Base-by-base conservation (phyloP, 1,140 invertebrate species). In the Pissodes strobi region DNA sequence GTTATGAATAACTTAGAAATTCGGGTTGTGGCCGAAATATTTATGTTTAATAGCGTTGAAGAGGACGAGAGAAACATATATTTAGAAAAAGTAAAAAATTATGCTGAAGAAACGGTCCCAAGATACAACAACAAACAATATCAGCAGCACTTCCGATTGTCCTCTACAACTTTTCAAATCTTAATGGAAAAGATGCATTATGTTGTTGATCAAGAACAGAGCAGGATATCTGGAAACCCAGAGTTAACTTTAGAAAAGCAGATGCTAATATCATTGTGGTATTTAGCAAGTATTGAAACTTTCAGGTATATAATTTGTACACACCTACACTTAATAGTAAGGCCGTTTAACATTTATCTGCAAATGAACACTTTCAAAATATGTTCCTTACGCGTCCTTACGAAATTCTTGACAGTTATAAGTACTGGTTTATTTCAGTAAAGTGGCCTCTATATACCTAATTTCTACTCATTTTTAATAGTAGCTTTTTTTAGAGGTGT, bases 1-100 rank as follows among this genome's bases (percentile, higher is more conserved):
- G 6, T 34, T 34, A n/a, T 17, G 15, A 43, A n/a, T 38, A 68
- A 68, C 12, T 69, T 62, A 37, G 69, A 69, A 45, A 64, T 72
- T 41, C 19, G 39, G 9, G 5, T 43, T 12, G 15, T 43, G 15
- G 58, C 53, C 10, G 64, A 62, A 62, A 53, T 10, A 17, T 43
- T 43, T 43, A n/a, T 43, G 5, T 43, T 43, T 43, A 55, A 43
- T 17, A 43, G 39, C n/a, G n/a, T n/a, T 43, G 39, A 43, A 6
- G 39, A 43, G 15, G 15, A 43, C 5, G 15, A 43, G 9, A 9
- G 15, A 43, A 43, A 43, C 5, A 6, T n/a, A 17, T 6, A 17
- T 12, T 5, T 43, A 6, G n/a, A n/a, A n/a, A n/a, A n/a, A n/a
- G n/a, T n/a, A n/a, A n/a, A n/a, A n/a, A n/a, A n/a, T n/a, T n/a